Evolutionary conservation across 2,113 vertebrate genomes (phyloP).

Genomic region (Sinocyclocheilus maitianheensis): DNA sequence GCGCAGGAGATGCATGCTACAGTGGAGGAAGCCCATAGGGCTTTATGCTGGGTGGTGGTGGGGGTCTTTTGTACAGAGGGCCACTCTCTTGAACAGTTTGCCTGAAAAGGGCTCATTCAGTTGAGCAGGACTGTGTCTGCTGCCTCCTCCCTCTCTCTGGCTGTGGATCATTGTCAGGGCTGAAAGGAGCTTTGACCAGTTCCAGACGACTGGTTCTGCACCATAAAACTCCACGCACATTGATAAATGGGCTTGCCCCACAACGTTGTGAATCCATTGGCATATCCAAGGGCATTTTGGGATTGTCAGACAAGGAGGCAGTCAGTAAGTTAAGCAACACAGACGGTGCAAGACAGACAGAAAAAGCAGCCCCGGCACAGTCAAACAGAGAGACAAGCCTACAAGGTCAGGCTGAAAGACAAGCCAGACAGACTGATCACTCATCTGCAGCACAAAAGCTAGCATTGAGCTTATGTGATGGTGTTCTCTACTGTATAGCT

Average conservation of each 20-base stretch:
- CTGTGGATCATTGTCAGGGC: conserved; percentile 69
- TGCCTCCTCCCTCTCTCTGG: conserved; percentile 46
- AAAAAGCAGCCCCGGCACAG: not conserved
- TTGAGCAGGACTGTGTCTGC: conserved; percentile 54
- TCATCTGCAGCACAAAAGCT: not conserved
- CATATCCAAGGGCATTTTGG: conserved; percentile 57
- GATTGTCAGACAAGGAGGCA: conserved; percentile 48
- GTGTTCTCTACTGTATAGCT: not conserved
- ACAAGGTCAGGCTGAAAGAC: conserved; percentile 40
- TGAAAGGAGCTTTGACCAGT: conserved; percentile 75
- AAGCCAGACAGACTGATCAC: conserved; percentile 9
- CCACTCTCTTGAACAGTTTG: conserved; percentile 66
- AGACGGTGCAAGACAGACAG: conserved; percentile 6
- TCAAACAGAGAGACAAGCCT: not conserved
- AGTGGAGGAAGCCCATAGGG: conserved; percentile 57
- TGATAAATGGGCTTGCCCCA: conserved; percentile 63
- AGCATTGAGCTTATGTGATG: conserved; percentile 5
- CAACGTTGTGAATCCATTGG: conserved; percentile 56
- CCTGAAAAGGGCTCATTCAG: conserved; percentile 75
- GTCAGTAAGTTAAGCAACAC: conserved; percentile 56
- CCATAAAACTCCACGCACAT: conserved; percentile 67
- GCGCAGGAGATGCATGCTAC: conserved; percentile 50
- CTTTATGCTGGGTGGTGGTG: conserved; percentile 1
- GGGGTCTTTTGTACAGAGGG: conserved; percentile 56
- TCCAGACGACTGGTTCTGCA: conserved; percentile 64